Conservation (phyloP, 1,140 invertebrate species). For the Diachasma alloeum region DNA sequence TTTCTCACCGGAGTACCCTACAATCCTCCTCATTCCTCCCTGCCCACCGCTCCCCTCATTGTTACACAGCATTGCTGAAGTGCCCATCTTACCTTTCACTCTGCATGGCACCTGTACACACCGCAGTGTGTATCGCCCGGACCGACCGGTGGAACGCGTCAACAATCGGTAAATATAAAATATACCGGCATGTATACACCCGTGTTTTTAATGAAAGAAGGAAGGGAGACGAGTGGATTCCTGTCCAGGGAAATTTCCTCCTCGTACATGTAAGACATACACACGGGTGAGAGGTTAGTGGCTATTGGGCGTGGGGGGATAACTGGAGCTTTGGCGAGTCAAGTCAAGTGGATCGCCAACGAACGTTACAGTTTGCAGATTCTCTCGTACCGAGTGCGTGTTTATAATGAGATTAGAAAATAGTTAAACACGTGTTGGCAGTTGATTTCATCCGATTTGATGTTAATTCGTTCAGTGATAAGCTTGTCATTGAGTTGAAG, state of each 20-base stretch:
- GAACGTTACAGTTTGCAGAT: slow-evolving; percentile 48
- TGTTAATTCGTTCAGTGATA: neutral
- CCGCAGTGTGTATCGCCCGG: neutral
- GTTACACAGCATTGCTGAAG: neutral
- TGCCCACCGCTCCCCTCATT: neutral
- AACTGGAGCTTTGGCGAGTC: slow-evolving; percentile 55
- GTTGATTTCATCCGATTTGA: neutral
- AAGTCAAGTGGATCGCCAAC: slow-evolving; percentile 58
- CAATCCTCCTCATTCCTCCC: neutral
- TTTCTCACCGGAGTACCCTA: neutral
- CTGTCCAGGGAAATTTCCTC: neutral
- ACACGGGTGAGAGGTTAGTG: neutral
- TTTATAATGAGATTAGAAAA: slow-evolving; percentile 23
- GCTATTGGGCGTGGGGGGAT: slow-evolving; percentile 47
- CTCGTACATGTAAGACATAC: neutral
- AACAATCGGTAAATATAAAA: slow-evolving; percentile 6
- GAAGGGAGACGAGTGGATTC: neutral
- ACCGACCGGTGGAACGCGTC: neutral
- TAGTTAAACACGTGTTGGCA: neutral
- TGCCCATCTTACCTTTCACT: neutral
- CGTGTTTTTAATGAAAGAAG: neutral
- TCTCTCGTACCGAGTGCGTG: slow-evolving; percentile 30
- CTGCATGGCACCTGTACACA: neutral
- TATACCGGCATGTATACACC: neutral
- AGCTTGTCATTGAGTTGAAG: neutral